These are phyloP conservation scores for Apotomis capreana DNA, from an alignment of 2,888 invertebrate species.

Conservation along the genomic window DNA sequence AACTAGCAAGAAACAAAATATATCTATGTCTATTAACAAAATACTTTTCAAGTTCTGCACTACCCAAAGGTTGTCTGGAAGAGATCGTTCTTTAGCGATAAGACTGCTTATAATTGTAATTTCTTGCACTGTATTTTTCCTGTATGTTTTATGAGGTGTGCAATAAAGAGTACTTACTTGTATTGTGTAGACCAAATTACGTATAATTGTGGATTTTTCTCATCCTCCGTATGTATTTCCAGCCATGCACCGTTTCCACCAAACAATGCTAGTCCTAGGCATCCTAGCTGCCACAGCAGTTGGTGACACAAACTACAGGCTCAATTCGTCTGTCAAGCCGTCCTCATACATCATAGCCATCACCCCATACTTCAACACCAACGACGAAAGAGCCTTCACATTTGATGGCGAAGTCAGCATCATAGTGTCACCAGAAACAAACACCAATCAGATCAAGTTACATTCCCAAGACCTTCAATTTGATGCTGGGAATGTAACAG, in stretches of 20 bases:
- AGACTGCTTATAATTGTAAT: too few relatives aligned
- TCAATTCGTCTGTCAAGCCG: constrained; percentile 76
- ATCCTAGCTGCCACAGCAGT: constrained; percentile 51
- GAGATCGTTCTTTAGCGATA: too few relatives aligned
- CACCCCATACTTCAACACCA: constrained; percentile 78
- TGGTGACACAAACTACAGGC: constrained; percentile 67
- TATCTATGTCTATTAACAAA: too few relatives aligned
- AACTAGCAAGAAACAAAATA: too few relatives aligned
- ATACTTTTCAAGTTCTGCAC: too few relatives aligned
- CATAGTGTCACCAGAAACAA: constrained; percentile 56
- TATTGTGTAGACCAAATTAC: too few relatives aligned
- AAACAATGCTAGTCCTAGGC: constrained; percentile 53
- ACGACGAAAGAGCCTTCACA: constrained; percentile 65
- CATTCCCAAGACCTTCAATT: constrained; percentile 69
- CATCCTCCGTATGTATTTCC: constrained; percentile 51
- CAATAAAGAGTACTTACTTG: too few relatives aligned
- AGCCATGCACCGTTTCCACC: constrained; percentile 60
- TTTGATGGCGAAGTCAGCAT: constrained; percentile 79
- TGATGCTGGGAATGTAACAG: constrained; percentile 56
- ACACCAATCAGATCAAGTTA: constrained; percentile 67
- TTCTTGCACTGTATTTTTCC: too few relatives aligned
- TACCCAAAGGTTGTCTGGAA: too few relatives aligned
- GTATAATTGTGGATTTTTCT: too few relatives aligned
- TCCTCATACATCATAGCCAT: constrained; percentile 79
- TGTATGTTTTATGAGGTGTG: too few relatives aligned